phyloP scores from a whole-genome alignment of 2,113 vertebrate genomes.

The Diadophis punctatus region DNA sequence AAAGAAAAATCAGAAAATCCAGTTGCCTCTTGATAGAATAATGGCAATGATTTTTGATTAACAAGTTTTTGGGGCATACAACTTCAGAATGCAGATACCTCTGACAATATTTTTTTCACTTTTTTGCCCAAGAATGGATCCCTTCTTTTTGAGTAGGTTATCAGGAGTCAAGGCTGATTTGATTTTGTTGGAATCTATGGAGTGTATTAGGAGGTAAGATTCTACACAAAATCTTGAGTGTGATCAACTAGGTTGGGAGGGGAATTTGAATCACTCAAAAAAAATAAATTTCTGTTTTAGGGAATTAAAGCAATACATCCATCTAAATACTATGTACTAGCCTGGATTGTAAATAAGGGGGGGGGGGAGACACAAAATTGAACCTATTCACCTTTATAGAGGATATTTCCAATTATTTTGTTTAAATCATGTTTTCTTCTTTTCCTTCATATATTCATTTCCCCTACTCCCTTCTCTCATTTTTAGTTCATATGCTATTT shows the following conservation, averaged over 20 bases:
- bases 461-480: not conserved
- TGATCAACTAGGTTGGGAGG: not conserved
- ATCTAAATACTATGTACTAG: not conserved
- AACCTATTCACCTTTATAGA: not conserved
- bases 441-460: not conserved
- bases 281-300: not conserved
- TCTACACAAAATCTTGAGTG: not conserved
- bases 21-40: not conserved
- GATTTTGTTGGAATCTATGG: not conserved
- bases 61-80: not conserved
- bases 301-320: not conserved
- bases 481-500: conserved; percentile 16
- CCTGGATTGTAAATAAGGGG: not conserved
- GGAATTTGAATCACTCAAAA: not conserved
- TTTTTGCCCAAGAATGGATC: not conserved
- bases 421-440: not conserved
- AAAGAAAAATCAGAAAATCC: too few species aligned
- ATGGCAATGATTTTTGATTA: not conserved
- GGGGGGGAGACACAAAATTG: not conserved
- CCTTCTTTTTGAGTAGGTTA: not conserved
- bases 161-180: not conserved
- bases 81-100: not conserved
- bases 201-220: too few species aligned
- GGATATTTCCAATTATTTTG: conserved; percentile 24
- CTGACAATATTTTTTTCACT: not conserved